Evolutionary conservation across 2,113 vertebrate species (phyloP), one percentile per base, ranked within the genome.

Genomic region (Sylvia atricapilla): DNA sequence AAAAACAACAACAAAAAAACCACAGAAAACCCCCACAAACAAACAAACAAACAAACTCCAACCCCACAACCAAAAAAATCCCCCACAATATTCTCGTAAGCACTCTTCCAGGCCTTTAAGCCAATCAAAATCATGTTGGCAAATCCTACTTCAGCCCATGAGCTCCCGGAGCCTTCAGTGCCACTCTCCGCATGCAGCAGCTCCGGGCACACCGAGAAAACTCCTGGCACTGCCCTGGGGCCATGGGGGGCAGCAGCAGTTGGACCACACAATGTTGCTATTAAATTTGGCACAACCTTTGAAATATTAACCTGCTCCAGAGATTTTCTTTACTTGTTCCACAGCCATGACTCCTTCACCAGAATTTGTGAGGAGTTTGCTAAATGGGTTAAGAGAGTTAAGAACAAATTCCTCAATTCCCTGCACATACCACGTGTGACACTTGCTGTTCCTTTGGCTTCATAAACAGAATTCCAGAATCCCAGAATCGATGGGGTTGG

Each of bases 131-230:
- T 6, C 15, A 4, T 44, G 20, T n/a, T 89, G 37, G n/a, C 13
- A 91, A 86, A n/a, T 50, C 50, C 72, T 73, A 19, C 30, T 68
- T 55, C 41, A 80, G 60, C 25, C 10, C 33, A 13, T 9, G 28
- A n/a, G 24, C 30, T 56, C 46, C 27, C 23, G 24, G 6, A 24
- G 17, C 27, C 33, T 11, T 44, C 3, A 3, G n/a, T 41, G n/a
- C 39, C 41, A 5, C 30, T 31, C 18, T 47, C 23, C 19, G n/a
- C 19, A 28, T 30, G 28, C 59, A 84, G 59, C 41, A 66, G 30
- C 13, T 66, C n/a, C 0, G 1, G 69, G 28, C n/a, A 39, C 28
- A n/a, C 0, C 0, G 14, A 47, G 41, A 46, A 46, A 46, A 18
- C 41, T n/a, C n/a, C 12, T 0, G 2, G 59, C 41, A 18, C n/a